Evolutionary conservation across 2,797 vertebrate species (phyloP).

Genomic region (Sebastes elongatus): DNA sequence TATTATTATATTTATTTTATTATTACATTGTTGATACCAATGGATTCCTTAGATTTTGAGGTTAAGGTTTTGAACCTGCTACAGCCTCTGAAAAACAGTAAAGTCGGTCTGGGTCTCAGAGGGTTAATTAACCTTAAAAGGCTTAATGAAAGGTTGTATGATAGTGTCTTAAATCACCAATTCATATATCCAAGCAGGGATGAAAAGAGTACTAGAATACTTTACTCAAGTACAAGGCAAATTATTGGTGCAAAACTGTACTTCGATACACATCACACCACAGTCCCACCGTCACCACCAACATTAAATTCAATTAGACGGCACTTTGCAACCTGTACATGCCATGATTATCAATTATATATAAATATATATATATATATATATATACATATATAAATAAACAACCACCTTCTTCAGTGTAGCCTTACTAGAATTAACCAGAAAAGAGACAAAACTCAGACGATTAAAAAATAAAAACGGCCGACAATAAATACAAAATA

Average conservation of each 20-base stretch:
- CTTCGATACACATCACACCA: background rate
- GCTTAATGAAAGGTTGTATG: too few relatives aligned
- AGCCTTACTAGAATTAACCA: background rate
- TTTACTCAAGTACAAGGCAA: background rate
- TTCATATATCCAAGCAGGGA: background rate
- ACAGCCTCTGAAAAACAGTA: too few relatives aligned
- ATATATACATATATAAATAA: background rate
- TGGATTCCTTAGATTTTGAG: too few relatives aligned
- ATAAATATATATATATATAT: too few relatives aligned
- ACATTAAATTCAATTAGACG: background rate
- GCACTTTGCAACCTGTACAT: background rate
- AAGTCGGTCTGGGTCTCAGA: too few relatives aligned
- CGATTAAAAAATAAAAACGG: background rate
- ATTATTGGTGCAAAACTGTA: too few relatives aligned
- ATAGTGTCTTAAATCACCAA: too few relatives aligned
- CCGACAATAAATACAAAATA: background rate
- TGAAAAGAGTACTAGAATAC: too few relatives aligned
- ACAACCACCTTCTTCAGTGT: background rate
- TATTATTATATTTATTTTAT: too few relatives aligned
- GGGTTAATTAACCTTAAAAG: too few relatives aligned
- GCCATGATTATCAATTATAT: background rate
- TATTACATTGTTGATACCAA: fast-evolving
- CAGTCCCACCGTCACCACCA: background rate
- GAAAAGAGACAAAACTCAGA: too few relatives aligned
- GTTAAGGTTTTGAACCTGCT: too few relatives aligned